A percentile compares a stretch with the other conserved stretches of the same genome.
Conservation (phyloP, 1,140 invertebrate genomes). For the Dreissena polymorpha region DNA sequence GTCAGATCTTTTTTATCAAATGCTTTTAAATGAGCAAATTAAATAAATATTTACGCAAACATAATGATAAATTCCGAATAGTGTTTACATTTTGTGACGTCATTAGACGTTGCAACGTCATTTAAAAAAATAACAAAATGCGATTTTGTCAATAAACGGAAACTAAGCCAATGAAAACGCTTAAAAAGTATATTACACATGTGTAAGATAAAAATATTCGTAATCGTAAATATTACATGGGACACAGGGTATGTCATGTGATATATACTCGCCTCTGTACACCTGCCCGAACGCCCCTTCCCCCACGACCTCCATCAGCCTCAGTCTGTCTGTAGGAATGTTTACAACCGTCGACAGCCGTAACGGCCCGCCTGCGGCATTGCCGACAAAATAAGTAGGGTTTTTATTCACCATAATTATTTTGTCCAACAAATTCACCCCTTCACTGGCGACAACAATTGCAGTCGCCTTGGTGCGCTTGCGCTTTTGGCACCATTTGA, state of each 20-base stretch:
- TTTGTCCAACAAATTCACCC: constrained; percentile 70
- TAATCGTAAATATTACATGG: background rate
- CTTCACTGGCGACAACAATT: constrained; percentile 68
- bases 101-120: too few relatives aligned
- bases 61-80: too few relatives aligned
- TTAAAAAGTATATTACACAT: too few relatives aligned
- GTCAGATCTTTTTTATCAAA: too few relatives aligned
- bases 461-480: constrained; percentile 53
- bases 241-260: background rate
- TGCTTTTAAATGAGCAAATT: too few relatives aligned
- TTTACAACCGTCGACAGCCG: constrained; percentile 60
- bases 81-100: too few relatives aligned
- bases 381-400: constrained; percentile 65
- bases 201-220: too few relatives aligned
- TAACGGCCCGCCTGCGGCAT: constrained; percentile 40
- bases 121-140: too few relatives aligned
- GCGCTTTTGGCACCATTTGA: constrained; percentile 7
- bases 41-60: too few relatives aligned
- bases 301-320: constrained; percentile 89
- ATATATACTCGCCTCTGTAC: constrained; percentile 86
- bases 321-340: constrained; percentile 82
- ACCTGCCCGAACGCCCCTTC: constrained; percentile 97
- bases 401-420: constrained; percentile 76
- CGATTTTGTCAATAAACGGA: too few relatives aligned
- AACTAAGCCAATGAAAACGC: too few relatives aligned